A percentile compares a stretch with the other conserved stretches of the same genome.
These are phyloP conservation scores for Sphyrna mokarran DNA, from an alignment of 2,113 vertebrate species.

Conservation along the genomic window DNA sequence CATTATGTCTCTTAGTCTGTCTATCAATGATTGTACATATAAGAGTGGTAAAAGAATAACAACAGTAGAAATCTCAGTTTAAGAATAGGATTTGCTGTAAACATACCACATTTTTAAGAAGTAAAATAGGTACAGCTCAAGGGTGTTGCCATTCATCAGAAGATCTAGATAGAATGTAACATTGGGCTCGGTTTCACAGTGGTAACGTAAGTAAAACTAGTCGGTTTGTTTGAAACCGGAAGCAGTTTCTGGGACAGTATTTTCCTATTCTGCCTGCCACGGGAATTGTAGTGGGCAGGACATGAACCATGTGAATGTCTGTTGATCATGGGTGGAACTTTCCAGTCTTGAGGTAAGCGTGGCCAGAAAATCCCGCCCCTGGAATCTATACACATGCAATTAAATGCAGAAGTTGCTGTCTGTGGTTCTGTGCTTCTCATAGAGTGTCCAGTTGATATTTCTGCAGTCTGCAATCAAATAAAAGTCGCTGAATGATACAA, in stretches of 20 bases:
- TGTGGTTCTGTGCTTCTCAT: neutral
- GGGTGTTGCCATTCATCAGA: neutral
- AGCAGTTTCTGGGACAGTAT: neutral
- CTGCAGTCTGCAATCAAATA: neutral
- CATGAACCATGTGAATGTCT: too few species aligned
- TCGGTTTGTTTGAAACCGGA: neutral
- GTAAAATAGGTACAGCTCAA: neutral
- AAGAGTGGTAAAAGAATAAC: neutral
- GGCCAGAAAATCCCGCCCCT: neutral
- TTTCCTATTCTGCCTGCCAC: too few species aligned
- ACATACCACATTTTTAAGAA: neutral
- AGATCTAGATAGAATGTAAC: neutral
- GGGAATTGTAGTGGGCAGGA: too few species aligned
- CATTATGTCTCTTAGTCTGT: neutral
- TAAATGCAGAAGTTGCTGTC: neutral
- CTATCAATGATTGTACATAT: neutral
- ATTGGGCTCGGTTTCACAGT: neutral
- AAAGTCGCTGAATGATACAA: neutral
- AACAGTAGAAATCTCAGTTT: neutral
- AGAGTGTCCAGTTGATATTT: neutral
- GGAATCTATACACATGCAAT: neutral
- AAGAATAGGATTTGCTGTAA: neutral
- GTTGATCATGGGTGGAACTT: too few species aligned
- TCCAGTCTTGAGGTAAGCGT: too few species aligned
- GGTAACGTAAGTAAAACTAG: neutral